A percentile compares a stretch with the other conserved stretches of the same genome.
These are phyloP conservation scores for Dasypogon diadema DNA, from an alignment of 2,888 invertebrate species.

Conservation along the genomic window DNA sequence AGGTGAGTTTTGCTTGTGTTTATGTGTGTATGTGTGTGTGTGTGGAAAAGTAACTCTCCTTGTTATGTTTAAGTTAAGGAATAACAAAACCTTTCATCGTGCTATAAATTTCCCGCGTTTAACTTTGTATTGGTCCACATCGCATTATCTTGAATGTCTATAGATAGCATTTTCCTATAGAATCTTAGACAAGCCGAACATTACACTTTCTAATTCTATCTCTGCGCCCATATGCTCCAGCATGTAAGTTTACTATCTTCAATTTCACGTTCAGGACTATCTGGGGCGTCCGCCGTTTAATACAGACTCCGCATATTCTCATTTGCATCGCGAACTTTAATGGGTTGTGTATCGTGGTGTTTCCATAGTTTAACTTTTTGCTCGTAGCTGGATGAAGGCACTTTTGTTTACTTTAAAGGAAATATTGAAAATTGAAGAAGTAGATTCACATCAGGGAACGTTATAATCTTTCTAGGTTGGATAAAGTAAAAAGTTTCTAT, in stretches of 20 bases:
- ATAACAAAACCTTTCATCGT: conserved; percentile 36
- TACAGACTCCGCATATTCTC: conserved; percentile 15
- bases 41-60: background rate
- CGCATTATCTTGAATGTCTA: conserved; percentile 40
- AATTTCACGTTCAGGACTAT: conserved; percentile 44
- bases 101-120: conserved; percentile 49
- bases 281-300: background rate
- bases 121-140: conserved; percentile 46
- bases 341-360: conserved; percentile 40
- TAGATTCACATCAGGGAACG: no score
- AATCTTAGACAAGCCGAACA: conserved; percentile 26
- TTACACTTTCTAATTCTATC: conserved; percentile 29
- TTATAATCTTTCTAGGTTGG: no score
- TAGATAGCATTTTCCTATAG: conserved; percentile 27
- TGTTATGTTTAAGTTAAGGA: conserved; percentile 12
- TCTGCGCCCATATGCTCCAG: conserved; percentile 35
- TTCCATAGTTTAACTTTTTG: conserved; percentile 39
- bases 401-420: no score
- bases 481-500: no score
- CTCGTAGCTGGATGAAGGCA: background rate
- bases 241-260: conserved; percentile 49
- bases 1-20: background rate
- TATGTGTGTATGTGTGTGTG: background rate
- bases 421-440: no score
- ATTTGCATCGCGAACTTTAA: conserved; percentile 50